Evolutionary conservation across 2,888 invertebrate species (phyloP).

Genomic region (Megaustenia siamemsis): DNA sequence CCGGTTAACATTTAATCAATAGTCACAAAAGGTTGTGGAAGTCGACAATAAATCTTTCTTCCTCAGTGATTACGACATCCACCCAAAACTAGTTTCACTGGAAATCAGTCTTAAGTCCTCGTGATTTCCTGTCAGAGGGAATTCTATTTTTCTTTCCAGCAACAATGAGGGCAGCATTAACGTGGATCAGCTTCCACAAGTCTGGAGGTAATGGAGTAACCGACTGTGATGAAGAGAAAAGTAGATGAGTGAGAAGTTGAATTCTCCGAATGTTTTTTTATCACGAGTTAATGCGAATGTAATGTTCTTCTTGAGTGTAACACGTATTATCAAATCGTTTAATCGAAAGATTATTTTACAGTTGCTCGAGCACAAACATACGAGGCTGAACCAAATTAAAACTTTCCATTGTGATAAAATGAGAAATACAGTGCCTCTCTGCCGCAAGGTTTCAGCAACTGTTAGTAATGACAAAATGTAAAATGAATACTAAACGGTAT

Average conservation of each 20-base stretch:
- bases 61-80: conserved; percentile 1
- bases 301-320: neutral
- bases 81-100: conserved; percentile 17
- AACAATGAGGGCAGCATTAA: conserved; percentile 4
- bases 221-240: neutral
- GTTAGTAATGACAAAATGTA: too few species aligned
- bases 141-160: neutral
- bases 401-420: too few species aligned
- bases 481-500: too few species aligned
- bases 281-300: neutral
- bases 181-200: neutral
- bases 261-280: neutral
- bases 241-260: neutral
- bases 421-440: too few species aligned
- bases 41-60: conserved; percentile 2
- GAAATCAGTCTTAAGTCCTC: conserved; percentile 22
- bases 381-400: too few species aligned
- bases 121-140: neutral
- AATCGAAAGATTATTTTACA: neutral
- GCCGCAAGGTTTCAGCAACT: too few species aligned
- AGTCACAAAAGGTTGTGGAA: conserved; percentile 4
- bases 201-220: neutral
- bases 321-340: neutral
- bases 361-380: too few species aligned
- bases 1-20: conserved; percentile 28